A percentile compares a stretch with the other conserved stretches of the same genome.
Conservation (phyloP, 1,140 invertebrate genomes). For the Portunus trituberculatus region DNA sequence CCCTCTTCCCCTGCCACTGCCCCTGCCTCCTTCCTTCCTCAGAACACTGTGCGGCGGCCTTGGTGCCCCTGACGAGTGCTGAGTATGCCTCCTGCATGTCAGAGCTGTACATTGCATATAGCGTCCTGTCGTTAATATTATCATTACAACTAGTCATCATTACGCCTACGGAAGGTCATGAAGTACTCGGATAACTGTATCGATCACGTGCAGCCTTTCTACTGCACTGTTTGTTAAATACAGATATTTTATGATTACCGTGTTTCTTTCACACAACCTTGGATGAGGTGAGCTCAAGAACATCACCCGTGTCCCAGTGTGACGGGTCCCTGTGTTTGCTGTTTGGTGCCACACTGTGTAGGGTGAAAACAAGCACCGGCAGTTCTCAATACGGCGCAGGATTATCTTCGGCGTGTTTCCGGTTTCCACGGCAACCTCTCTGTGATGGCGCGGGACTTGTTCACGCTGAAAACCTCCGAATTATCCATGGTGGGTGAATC, state of each 20-base stretch:
- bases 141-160: constrained; percentile 69
- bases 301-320: neutral
- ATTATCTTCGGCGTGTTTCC: no score
- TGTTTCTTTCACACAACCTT: constrained; percentile 15
- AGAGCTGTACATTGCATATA: constrained; percentile 68
- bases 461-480: no score
- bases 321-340: neutral
- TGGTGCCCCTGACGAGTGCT: neutral
- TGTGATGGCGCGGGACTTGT: no score
- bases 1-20: neutral
- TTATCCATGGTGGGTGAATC: no score
- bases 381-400: no score
- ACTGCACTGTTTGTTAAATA: constrained; percentile 67
- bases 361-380: neutral
- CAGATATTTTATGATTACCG: constrained; percentile 63
- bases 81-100: constrained; percentile 57
- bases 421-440: no score
- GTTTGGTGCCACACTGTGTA: neutral
- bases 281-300: neutral
- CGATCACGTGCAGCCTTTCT: constrained; percentile 63
- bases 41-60: constrained; percentile 33
- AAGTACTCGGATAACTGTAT: constrained; percentile 54
- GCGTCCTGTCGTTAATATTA: constrained; percentile 65
- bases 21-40: neutral
- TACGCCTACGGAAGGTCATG: constrained; percentile 63